These are phyloP conservation scores for Tringa solitaria DNA, from an alignment of 2,113 vertebrate genomes.

Conservation along the genomic window DNA sequence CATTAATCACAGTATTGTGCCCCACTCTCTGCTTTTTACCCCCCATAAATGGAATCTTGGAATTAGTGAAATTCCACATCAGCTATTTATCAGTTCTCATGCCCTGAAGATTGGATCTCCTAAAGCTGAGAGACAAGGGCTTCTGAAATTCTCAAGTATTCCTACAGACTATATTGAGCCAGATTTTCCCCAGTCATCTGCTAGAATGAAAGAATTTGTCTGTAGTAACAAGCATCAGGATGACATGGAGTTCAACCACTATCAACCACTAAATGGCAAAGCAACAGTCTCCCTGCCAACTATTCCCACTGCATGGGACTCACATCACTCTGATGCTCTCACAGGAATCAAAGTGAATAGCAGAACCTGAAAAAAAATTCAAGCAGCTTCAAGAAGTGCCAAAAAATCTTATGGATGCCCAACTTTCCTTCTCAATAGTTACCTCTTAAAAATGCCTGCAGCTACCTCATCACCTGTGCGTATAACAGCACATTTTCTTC, in stretches of 20 bases:
- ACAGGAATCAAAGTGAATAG: background rate
- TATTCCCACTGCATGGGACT: background rate
- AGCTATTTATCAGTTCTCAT: background rate
- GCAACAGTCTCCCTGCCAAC: background rate
- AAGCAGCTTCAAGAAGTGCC: conserved; percentile 13
- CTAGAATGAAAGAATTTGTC: background rate
- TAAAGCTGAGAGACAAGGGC: background rate
- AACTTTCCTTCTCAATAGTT: background rate
- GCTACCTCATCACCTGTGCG: background rate
- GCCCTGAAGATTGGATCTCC: background rate
- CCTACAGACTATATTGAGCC: background rate
- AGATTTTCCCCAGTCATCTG: background rate
- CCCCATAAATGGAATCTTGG: background rate
- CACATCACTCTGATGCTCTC: background rate
- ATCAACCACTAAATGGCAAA: background rate
- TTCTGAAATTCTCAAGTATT: background rate
- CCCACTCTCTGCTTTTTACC: background rate
- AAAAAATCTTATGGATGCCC: background rate
- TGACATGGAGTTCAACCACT: background rate
- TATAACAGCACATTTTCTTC: background rate
- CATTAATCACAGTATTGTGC: background rate
- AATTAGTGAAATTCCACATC: background rate
- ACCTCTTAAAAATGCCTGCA: background rate
- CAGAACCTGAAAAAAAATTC: conserved; percentile 28
- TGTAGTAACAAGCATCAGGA: background rate